Evolutionary conservation across 2,888 invertebrate genomes (phyloP).

Genomic region (Dasysyrphus albostriatus): DNA sequence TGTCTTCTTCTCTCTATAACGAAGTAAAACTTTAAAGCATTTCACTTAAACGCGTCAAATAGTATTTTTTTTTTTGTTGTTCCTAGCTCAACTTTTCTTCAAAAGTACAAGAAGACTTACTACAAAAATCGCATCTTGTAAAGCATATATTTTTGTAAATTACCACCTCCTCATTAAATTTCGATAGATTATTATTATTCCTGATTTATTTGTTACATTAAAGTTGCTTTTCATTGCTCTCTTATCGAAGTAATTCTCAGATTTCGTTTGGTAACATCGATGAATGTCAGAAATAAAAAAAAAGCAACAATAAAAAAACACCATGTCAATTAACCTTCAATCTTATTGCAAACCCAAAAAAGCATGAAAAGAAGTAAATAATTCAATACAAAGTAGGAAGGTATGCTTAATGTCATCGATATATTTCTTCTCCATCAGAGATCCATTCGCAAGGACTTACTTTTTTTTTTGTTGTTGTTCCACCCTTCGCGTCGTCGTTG

Average conservation of each 20-base stretch:
- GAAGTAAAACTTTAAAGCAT: too few relatives aligned
- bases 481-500: not conserved
- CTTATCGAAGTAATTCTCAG: not conserved
- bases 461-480: slow-evolving; percentile 9
- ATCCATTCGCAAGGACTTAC: not conserved
- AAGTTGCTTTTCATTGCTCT: not conserved
- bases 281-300: not conserved
- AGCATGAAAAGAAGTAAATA: slow-evolving; percentile 32
- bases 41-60: too few relatives aligned
- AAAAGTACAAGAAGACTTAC: too few relatives aligned
- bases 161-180: too few relatives aligned
- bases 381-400: slow-evolving; percentile 14
- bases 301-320: not conserved
- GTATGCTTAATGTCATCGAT: slow-evolving; percentile 33
- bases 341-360: not conserved
- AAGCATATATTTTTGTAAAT: too few relatives aligned
- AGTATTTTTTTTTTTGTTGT: too few relatives aligned
- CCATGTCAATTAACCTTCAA: slow-evolving; percentile 17
- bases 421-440: slow-evolving; percentile 33
- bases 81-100: too few relatives aligned
- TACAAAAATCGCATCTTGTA: too few relatives aligned
- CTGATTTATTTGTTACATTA: too few relatives aligned
- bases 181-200: too few relatives aligned
- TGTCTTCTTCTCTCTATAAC: too few relatives aligned
- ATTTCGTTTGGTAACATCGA: not conserved